phyloP scores from a whole-genome alignment of 1,140 invertebrate species.

The Diabrotica virgifera region DNA sequence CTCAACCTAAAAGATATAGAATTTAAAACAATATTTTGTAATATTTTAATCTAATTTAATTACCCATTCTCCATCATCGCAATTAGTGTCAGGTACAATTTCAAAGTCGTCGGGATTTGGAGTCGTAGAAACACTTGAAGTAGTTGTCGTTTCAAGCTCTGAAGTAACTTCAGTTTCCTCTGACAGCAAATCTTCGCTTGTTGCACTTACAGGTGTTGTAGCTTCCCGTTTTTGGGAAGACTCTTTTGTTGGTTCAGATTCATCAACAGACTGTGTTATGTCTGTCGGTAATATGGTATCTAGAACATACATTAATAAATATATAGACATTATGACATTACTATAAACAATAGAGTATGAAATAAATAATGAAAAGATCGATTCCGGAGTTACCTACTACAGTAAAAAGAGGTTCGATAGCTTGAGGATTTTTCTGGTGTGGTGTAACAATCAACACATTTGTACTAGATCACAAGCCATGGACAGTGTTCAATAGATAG shows the following conservation, averaged over 20 bases:
- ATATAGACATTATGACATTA: too few species aligned
- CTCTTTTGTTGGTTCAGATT: slow-evolving; percentile 29
- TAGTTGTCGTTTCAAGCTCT: slow-evolving; percentile 18
- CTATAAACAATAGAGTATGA: too few species aligned
- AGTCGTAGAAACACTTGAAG: slow-evolving; percentile 7
- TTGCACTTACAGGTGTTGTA: neutral
- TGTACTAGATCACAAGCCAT: too few species aligned
- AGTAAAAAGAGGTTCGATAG: too few species aligned
- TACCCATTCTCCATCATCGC: slow-evolving; percentile 59
- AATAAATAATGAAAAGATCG: too few species aligned
- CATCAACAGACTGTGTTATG: slow-evolving; percentile 53
- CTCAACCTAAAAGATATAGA: neutral
- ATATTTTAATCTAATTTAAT: slow-evolving; percentile 38
- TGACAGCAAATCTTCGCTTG: slow-evolving; percentile 5
- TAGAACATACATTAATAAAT: slow-evolving; percentile 10
- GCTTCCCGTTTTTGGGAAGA: neutral
- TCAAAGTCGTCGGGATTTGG: slow-evolving; percentile 51
- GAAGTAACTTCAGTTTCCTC: slow-evolving; percentile 16
- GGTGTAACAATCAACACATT: too few species aligned
- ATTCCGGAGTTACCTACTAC: too few species aligned
- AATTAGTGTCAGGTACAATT: slow-evolving; percentile 54
- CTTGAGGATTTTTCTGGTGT: too few species aligned
- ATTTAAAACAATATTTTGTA: neutral
- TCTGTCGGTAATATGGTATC: slow-evolving; percentile 56
- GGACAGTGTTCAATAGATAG: too few species aligned